phyloP scores from a whole-genome alignment of 1,140 invertebrate species.

The Zaprionus taronus region DNA sequence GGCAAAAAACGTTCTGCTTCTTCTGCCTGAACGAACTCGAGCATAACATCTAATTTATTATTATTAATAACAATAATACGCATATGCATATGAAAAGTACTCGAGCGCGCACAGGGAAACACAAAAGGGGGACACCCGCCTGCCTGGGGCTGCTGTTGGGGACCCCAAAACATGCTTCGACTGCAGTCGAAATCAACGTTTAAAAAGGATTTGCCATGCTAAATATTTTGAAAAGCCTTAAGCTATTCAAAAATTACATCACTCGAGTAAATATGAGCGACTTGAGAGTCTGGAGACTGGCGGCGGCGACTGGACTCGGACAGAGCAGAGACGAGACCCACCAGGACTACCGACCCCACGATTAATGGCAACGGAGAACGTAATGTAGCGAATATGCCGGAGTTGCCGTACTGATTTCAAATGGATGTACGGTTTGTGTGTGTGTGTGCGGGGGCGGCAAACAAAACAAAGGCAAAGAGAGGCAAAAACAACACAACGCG shows the following conservation, averaged over 20 bases:
- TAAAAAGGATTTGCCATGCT: conserved; percentile 80
- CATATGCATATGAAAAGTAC: conserved; percentile 66
- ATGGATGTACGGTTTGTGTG: conserved; percentile 37
- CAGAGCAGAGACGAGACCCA: conserved; percentile 29
- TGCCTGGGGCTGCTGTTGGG: conserved; percentile 4
- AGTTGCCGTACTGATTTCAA: conserved; percentile 77
- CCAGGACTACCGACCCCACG: conserved; percentile 55
- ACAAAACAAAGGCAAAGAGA: conserved; percentile 46
- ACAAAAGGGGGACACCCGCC: not conserved
- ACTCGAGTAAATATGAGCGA: conserved; percentile 77
- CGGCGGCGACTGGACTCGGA: conserved; percentile 2
- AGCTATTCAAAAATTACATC: conserved; percentile 82
- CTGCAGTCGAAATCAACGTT: conserved; percentile 70
- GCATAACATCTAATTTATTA: conserved; percentile 66
- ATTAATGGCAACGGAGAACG: conserved; percentile 78
- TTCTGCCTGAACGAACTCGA: conserved; percentile 12
- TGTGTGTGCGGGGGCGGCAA: conserved; percentile 47
- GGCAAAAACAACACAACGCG: conserved; percentile 61
- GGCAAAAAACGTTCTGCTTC: conserved; percentile 20
- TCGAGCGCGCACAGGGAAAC: conserved; percentile 10
- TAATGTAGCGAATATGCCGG: conserved; percentile 77
- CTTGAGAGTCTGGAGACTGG: conserved; percentile 25
- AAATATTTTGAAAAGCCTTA: conserved; percentile 77
- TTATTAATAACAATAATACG: conserved; percentile 78
- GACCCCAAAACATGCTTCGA: conserved; percentile 35